Evolutionary conservation across 1,140 invertebrate species (phyloP).

Genomic region (Harpegnathos saltator): DNA sequence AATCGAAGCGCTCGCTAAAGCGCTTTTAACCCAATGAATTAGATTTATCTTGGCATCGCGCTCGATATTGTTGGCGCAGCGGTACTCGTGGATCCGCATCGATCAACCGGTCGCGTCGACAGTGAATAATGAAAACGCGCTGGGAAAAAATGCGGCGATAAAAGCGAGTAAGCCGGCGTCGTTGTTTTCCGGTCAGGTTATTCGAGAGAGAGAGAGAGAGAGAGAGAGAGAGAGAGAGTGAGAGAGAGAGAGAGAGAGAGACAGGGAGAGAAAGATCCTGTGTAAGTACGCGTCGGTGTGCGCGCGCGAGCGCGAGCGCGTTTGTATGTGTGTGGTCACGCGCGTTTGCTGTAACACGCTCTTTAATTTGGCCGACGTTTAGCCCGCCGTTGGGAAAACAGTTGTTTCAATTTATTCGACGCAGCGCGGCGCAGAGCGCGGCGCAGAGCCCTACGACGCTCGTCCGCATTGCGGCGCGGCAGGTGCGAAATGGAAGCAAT

Average conservation of each 20-base stretch:
- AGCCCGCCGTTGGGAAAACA: conserved; percentile 59
- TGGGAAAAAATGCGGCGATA: conserved; percentile 53
- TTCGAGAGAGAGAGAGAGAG: no score
- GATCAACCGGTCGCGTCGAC: conserved; percentile 39
- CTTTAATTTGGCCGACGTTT: conserved; percentile 67
- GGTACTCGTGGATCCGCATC: conserved; percentile 23
- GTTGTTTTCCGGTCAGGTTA: conserved; percentile 21
- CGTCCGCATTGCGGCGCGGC: conserved; percentile 35
- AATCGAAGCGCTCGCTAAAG: not conserved
- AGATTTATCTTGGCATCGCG: conserved; percentile 9
- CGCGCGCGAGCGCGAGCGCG: no score
- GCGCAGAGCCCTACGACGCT: conserved; percentile 20
- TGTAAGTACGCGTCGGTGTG: no score
- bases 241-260: no score
- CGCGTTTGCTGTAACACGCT: conserved; percentile 52
- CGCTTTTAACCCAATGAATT: conserved; percentile 29
- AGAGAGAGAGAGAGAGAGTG: no score
- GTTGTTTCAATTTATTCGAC: conserved; percentile 63
- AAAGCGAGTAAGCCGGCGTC: conserved; percentile 37
- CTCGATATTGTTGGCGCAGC: conserved; percentile 18
- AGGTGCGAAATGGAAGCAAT: conserved; percentile 60
- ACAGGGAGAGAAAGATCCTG: no score
- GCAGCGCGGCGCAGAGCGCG: conserved; percentile 1
- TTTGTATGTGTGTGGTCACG: not conserved
- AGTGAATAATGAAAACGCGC: conserved; percentile 53